These are phyloP conservation scores for Neotragus moschatus DNA, from an alignment of 2,113 vertebrate genomes.

Conservation along the genomic window DNA sequence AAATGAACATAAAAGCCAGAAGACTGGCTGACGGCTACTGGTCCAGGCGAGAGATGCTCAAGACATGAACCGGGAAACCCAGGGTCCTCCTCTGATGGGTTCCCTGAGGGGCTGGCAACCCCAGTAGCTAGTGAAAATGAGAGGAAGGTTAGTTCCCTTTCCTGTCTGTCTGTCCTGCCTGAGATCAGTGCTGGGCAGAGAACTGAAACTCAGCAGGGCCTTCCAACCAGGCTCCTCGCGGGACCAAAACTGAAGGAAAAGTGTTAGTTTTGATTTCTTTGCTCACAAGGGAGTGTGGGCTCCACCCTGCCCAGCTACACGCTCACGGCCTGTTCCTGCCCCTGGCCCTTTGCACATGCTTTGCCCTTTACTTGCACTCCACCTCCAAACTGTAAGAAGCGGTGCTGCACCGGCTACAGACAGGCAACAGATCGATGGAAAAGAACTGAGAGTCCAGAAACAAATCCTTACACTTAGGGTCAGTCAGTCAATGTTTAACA, in stretches of 20 bases:
- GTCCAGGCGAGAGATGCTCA: background rate
- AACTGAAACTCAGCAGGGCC: background rate
- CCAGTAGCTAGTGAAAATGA: background rate
- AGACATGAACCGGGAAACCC: background rate
- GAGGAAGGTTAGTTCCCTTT: background rate
- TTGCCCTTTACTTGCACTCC: background rate
- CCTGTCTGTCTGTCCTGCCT: background rate
- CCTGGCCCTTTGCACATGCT: background rate
- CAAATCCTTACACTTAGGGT: background rate
- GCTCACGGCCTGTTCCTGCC: background rate
- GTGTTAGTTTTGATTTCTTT: background rate
- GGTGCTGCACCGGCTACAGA: rapidly evolving
- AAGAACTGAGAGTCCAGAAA: background rate
- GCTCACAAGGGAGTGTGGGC: background rate
- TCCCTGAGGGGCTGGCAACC: background rate
- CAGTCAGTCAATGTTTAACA: background rate
- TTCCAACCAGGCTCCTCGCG: background rate
- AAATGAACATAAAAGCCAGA: background rate
- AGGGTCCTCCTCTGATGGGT: background rate
- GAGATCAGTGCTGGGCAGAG: background rate
- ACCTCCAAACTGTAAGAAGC: background rate
- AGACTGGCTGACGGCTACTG: background rate
- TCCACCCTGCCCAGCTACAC: background rate
- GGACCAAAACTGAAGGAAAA: background rate
- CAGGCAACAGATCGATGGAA: background rate